Base-by-base conservation (phyloP, 2,797 vertebrate species). In the Scyliorhinus canicula region DNA sequence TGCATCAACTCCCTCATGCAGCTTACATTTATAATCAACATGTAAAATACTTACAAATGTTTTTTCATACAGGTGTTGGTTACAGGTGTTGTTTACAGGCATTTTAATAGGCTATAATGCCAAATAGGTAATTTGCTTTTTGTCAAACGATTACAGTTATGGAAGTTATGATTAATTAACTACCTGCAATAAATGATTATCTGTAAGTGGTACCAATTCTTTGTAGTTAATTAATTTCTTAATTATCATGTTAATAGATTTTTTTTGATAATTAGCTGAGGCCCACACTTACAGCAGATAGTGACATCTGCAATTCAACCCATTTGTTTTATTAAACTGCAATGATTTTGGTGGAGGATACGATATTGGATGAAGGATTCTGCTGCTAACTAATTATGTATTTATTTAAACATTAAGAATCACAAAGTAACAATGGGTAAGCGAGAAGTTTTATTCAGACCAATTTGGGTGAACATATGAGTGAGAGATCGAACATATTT, bases 111-210 rank as follows among this genome's bases (percentile, higher is more conserved):
- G 7, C 11, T 57, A 14, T 67, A 69, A 52, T 93, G 91, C 35
- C 44, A 71, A 93, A 50, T 67, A 93, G 65, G 40, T 52, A 93
- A 82, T 40, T 88, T 88, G 7, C 24, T 93, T 69, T 65, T 52
- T 93, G 65, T 71, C 63, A 93, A 93, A 71, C 71, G 44, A 16
- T 71, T 93, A 69, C 65, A 50, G 65, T 50, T 69, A 93, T 93
- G 93, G 44, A 93, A 93, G 65, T 71, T 14, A 90, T 60, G 86
- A 93, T 93, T 93, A 93, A 93, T 93, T 71, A 50, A 93, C 14
- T 67, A 44, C 11, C 26, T 71, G 65, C 28, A 93, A 40, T 40
- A 93, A 93, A 12, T 93, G 14, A 93, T 93, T 71, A 50, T 93
- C 65, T 52, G 93, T 31, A 71, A 52, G 35, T 52, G 31, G 55